These are phyloP conservation scores for Stomorhina lunata DNA, from an alignment of 2,888 invertebrate species.

Conservation along the genomic window DNA sequence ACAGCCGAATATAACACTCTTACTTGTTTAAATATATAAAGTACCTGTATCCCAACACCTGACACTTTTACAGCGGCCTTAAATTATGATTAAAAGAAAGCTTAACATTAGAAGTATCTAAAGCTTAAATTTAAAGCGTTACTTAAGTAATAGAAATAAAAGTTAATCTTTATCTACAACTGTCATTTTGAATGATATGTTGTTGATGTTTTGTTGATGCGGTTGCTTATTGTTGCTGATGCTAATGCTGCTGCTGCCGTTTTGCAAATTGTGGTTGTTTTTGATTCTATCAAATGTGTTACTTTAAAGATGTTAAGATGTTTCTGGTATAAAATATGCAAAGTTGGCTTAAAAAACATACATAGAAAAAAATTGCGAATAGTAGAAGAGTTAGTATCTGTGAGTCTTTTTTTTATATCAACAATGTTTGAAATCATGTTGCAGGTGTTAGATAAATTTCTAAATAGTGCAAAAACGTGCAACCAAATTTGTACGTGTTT, in stretches of 20 bases:
- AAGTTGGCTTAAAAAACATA: slow-evolving; percentile 35
- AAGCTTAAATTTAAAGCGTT: background rate
- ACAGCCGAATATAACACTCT: too few relatives aligned
- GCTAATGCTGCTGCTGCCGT: background rate
- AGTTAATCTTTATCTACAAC: slow-evolving; percentile 12
- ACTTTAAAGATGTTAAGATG: slow-evolving; percentile 27
- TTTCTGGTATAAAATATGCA: slow-evolving; percentile 7
- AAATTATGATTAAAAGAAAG: too few relatives aligned
- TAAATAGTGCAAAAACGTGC: slow-evolving; percentile 69
- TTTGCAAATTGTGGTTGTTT: slow-evolving; percentile 5
- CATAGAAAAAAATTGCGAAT: slow-evolving; percentile 16
- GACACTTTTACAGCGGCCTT: background rate
- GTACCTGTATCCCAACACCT: too few relatives aligned
- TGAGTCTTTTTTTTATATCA: slow-evolving; percentile 16
- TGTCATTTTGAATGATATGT: slow-evolving; percentile 28
- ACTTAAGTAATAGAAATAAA: background rate
- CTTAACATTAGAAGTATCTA: too few relatives aligned
- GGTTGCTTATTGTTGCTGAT: background rate
- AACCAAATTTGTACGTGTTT: slow-evolving; percentile 66
- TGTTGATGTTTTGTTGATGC: background rate
- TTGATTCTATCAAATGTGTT: slow-evolving; percentile 35
- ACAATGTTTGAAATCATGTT: slow-evolving; percentile 62
- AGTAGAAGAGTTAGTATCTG: too few relatives aligned
- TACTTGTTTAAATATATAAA: too few relatives aligned
- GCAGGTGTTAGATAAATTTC: slow-evolving; percentile 69